Evolutionary conservation across 2,888 invertebrate genomes (phyloP).

Genomic region (Chrysolina oricalcia): DNA sequence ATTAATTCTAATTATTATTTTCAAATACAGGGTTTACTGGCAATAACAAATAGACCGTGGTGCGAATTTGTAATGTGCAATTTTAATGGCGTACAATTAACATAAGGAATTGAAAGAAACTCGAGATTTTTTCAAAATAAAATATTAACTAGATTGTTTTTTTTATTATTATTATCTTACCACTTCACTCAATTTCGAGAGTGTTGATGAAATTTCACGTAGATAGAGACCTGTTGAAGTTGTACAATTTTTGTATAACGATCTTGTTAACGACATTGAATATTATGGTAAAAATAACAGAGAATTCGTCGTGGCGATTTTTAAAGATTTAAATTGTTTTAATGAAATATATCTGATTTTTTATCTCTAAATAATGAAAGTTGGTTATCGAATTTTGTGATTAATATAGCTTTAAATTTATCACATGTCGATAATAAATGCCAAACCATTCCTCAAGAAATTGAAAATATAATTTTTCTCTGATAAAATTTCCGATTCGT

Average conservation of each 20-base stretch:
- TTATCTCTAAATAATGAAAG: constrained; percentile 3
- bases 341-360: constrained; percentile 27
- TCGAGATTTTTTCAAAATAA: constrained; percentile 20
- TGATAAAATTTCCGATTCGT: too few relatives aligned
- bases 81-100: constrained; percentile 21
- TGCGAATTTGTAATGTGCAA: constrained; percentile 38
- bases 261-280: constrained; percentile 24
- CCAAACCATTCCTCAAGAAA: too few relatives aligned
- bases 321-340: constrained; percentile 23
- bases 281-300: constrained; percentile 24
- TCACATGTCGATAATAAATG: too few relatives aligned
- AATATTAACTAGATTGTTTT: constrained; percentile 29
- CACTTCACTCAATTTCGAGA: constrained; percentile 13
- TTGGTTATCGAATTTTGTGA: too few relatives aligned
- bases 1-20: constrained; percentile 28
- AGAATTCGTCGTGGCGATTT: constrained; percentile 21
- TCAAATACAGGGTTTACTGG: constrained; percentile 38
- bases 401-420: too few relatives aligned
- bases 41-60: constrained; percentile 35
- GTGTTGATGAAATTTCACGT: not conserved
- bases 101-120: constrained; percentile 17
- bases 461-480: too few relatives aligned
- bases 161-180: constrained; percentile 35
- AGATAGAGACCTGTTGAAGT: constrained; percentile 8
- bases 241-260: constrained; percentile 25